Evolutionary conservation across 2,888 invertebrate species (phyloP).

Genomic region (Saturnia pavonia): DNA sequence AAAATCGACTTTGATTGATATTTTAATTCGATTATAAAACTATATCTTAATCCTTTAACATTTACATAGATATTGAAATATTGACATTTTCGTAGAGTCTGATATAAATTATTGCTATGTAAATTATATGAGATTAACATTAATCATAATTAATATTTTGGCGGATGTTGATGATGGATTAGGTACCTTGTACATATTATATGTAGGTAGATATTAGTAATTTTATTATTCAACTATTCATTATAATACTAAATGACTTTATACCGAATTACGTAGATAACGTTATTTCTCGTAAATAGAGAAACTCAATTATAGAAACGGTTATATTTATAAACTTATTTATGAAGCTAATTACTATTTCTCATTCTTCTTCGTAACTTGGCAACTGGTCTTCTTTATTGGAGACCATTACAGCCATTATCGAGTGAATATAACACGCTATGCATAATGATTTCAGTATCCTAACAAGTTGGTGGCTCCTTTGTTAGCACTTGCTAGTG

Average conservation of each 20-base stretch:
- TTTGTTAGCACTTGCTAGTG: too few species aligned
- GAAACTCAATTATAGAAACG: too few species aligned
- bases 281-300: neutral
- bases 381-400: too few species aligned
- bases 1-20: constrained; percentile 22
- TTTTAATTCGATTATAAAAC: constrained; percentile 39
- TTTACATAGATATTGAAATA: constrained; percentile 36
- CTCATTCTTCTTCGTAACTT: too few species aligned
- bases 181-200: neutral
- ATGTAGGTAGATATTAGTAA: neutral
- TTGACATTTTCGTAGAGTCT: constrained; percentile 37
- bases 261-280: constrained; percentile 2
- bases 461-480: too few species aligned
- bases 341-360: too few species aligned
- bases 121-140: constrained; percentile 28
- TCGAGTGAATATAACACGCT: too few species aligned
- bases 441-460: too few species aligned
- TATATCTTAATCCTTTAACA: constrained; percentile 37
- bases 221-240: constrained; percentile 4
- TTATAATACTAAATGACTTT: neutral
- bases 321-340: too few species aligned
- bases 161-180: constrained; percentile 17
- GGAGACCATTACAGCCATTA: too few species aligned
- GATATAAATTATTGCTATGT: constrained; percentile 30
- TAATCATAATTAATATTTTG: constrained; percentile 25